A percentile compares a stretch with the other conserved stretches of the same genome.
Evolutionary conservation across 2,888 invertebrate genomes (phyloP).

Genomic region (Lepidocyrtinus sp.): DNA sequence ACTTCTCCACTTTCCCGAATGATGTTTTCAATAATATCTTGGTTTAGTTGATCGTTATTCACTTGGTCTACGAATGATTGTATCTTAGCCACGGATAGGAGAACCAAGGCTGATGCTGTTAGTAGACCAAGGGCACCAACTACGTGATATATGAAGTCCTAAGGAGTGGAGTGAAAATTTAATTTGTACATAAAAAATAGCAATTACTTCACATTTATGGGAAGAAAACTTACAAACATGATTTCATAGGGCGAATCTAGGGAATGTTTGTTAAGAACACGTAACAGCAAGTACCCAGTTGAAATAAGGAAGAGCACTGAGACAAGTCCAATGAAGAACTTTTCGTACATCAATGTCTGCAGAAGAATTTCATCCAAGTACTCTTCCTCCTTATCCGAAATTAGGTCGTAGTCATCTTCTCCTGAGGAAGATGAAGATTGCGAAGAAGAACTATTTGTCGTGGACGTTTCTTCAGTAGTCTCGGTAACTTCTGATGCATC

Average conservation of each 20-base stretch:
- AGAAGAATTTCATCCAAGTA: constrained; percentile 36
- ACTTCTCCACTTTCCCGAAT: neutral
- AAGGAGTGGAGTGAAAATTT: neutral
- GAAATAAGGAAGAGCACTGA: constrained; percentile 33
- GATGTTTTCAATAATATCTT: constrained; percentile 24
- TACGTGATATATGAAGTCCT: constrained; percentile 46
- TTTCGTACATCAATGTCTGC: constrained; percentile 42
- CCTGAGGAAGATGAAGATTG: too few relatives aligned
- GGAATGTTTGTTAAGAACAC: constrained; percentile 8
- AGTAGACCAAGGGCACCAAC: constrained; percentile 29
- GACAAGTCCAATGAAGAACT: constrained; percentile 42
- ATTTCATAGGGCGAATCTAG: constrained; percentile 40
- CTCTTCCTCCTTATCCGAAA: constrained; percentile 35
- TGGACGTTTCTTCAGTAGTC: too few relatives aligned
- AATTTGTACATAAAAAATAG: neutral
- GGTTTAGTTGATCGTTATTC: constrained; percentile 9
- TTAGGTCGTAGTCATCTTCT: constrained; percentile 14
- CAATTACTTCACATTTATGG: neutral
- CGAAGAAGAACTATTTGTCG: too few relatives aligned
- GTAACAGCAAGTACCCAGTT: constrained; percentile 19
- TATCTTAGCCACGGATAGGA: constrained; percentile 35
- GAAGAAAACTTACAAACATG: constrained; percentile 33
- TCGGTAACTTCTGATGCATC: too few relatives aligned
- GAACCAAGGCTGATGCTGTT: constrained; percentile 30
- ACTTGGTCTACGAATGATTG: constrained; percentile 34